phyloP scores from a whole-genome alignment of 2,113 vertebrate genomes.

The Rhombomys opimus region DNA sequence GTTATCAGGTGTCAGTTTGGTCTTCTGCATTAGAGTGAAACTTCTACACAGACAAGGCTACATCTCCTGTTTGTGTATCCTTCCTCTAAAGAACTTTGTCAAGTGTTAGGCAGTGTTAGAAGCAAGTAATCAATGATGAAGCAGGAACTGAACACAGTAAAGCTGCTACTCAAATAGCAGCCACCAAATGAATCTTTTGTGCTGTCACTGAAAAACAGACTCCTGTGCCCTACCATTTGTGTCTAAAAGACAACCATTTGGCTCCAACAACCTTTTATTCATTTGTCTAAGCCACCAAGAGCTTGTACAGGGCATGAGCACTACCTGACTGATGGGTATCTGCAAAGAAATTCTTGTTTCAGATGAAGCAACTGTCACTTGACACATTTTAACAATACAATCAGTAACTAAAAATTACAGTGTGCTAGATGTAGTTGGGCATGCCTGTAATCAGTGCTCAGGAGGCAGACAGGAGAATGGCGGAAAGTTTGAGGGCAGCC shows the following conservation, averaged over 20 bases:
- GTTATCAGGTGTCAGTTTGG: constrained; percentile 6
- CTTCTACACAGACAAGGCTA: background rate
- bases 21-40: constrained; percentile 37
- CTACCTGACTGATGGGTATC: background rate
- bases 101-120: constrained; percentile 1
- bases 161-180: background rate
- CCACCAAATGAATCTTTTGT: background rate
- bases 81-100: background rate
- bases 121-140: background rate
- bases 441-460: background rate
- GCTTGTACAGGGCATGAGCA: background rate
- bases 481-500: background rate
- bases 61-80: background rate
- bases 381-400: constrained; percentile 57
- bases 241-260: constrained; percentile 6
- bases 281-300: constrained; percentile 42
- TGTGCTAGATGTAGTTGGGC: too few relatives aligned
- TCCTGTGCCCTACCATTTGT: background rate
- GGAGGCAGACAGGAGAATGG: background rate
- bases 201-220: background rate
- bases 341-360: background rate
- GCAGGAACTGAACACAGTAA: background rate
- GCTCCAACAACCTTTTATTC: background rate
- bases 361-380: constrained; percentile 44
- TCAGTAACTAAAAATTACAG: constrained; percentile 49